These are phyloP conservation scores for Oryzias curvinotus DNA, from an alignment of 2,113 vertebrate species.

Conservation along the genomic window DNA sequence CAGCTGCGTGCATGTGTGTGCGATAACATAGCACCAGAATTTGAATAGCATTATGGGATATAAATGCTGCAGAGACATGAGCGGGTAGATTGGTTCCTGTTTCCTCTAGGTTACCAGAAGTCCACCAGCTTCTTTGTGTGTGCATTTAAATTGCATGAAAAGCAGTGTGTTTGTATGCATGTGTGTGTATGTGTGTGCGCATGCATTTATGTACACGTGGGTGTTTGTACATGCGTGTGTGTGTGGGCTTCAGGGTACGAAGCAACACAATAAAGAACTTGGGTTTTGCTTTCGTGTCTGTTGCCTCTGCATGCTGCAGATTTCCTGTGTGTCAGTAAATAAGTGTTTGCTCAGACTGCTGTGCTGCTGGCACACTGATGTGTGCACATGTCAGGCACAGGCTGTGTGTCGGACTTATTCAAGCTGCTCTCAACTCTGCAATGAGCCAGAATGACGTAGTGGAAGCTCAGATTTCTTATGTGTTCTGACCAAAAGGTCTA, in stretches of 20 bases:
- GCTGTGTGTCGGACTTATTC: neutral
- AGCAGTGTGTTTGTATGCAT: conserved; percentile 21
- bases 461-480: too few relatives aligned
- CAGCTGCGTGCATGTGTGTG: conserved; percentile 25
- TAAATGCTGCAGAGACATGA: conserved; percentile 49
- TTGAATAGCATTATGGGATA: conserved; percentile 60
- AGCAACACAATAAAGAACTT: too few relatives aligned
- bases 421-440: too few relatives aligned
- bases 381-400: neutral
- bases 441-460: too few relatives aligned
- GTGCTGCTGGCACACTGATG: neutral
- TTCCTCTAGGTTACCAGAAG: conserved; percentile 55
- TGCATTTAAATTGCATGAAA: conserved; percentile 66
- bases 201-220: neutral
- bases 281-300: too few relatives aligned
- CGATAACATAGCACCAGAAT: conserved; percentile 60
- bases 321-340: too few relatives aligned
- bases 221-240: neutral
- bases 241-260: conserved; percentile 2
- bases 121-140: conserved; percentile 52
- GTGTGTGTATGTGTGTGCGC: conserved; percentile 28
- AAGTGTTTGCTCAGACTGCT: too few relatives aligned
- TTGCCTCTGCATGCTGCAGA: too few relatives aligned
- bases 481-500: too few relatives aligned
- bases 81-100: conserved; percentile 53